A percentile compares a stretch with the other conserved stretches of the same genome.
These are phyloP conservation scores for Mechanitis messenoides DNA, from an alignment of 2,888 invertebrate genomes.

Conservation along the genomic window DNA sequence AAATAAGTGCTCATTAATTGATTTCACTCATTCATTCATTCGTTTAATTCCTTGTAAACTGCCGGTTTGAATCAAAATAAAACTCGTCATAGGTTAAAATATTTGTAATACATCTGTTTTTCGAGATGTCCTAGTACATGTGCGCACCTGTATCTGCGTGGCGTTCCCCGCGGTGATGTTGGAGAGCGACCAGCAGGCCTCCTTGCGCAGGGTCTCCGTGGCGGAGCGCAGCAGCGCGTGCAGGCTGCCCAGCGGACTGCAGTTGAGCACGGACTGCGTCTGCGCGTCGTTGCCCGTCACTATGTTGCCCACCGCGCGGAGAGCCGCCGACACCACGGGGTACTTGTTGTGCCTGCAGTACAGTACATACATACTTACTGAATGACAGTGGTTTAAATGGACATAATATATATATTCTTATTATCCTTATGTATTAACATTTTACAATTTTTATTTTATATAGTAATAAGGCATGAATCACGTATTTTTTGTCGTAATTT, in stretches of 20 bases:
- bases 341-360: slow-evolving; percentile 84
- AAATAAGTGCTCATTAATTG: too few species aligned
- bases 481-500: neutral
- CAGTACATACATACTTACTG: too few species aligned
- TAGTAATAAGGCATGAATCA: slow-evolving; percentile 1
- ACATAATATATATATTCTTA: too few species aligned
- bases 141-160: slow-evolving; percentile 89
- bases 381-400: too few species aligned
- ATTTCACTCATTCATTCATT: too few species aligned
- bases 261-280: slow-evolving; percentile 95
- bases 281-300: slow-evolving; percentile 98
- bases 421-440: neutral
- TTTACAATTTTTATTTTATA: neutral
- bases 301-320: slow-evolving; percentile 98
- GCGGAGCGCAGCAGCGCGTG: slow-evolving; percentile 82
- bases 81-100: too few species aligned
- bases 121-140: too few species aligned
- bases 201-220: slow-evolving; percentile 93
- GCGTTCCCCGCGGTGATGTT: slow-evolving; percentile 97
- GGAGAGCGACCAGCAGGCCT: slow-evolving; percentile 98
- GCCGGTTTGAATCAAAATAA: too few species aligned
- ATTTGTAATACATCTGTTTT: too few species aligned
- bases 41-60: too few species aligned
- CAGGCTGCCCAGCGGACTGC: slow-evolving; percentile 89
- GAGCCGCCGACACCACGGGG: slow-evolving; percentile 92